phyloP scores from a whole-genome alignment of 2,113 vertebrate species.

The Podocnemis expansa region DNA sequence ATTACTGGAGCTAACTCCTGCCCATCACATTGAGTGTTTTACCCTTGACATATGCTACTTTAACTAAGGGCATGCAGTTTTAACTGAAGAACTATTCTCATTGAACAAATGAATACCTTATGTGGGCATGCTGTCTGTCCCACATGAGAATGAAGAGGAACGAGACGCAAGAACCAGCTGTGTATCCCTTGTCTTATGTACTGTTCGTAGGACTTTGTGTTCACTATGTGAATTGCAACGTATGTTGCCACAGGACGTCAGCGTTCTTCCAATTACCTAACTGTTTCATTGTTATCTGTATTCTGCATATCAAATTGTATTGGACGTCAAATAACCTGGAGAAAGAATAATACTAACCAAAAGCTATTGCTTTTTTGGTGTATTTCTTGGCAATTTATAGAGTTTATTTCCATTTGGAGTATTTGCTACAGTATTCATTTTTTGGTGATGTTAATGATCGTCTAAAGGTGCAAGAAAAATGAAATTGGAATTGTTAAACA shows the following conservation, averaged over 20 bases:
- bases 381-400: neutral
- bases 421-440: constrained; percentile 27
- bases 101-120: neutral
- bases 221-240: fast-evolving
- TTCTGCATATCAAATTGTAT: neutral
- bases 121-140: fast-evolving
- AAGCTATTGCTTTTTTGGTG: neutral
- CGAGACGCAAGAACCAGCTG: neutral
- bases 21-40: fast-evolving
- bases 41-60: neutral
- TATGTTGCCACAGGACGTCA: fast-evolving
- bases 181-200: neutral
- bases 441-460: constrained; percentile 36
- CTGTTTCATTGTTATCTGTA: neutral
- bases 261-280: neutral
- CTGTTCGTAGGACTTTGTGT: neutral
- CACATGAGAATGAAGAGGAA: neutral
- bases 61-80: neutral
- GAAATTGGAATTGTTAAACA: constrained; percentile 12
- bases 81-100: neutral
- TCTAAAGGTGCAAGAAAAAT: constrained; percentile 52
- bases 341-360: neutral
- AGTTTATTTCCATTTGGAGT: constrained; percentile 41
- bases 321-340: neutral
- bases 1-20: neutral